A percentile compares a stretch with the other conserved stretches of the same genome.
These are phyloP conservation scores for Cherax destructor DNA, from an alignment of 1,140 invertebrate genomes.

Conservation along the genomic window DNA sequence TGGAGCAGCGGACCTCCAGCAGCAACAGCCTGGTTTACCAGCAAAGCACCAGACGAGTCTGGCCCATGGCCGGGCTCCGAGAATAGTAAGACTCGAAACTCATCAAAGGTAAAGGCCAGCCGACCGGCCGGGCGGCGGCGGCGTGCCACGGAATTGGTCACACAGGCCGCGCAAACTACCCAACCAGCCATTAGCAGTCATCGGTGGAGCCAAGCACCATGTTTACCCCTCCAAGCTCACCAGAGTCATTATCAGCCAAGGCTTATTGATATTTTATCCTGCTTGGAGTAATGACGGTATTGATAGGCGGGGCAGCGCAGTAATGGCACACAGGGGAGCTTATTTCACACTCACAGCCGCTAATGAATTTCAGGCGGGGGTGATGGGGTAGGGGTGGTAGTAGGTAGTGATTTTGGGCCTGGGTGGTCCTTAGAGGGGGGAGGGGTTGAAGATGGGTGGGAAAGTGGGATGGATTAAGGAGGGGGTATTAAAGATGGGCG, in stretches of 20 bases:
- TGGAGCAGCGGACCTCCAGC: too few relatives aligned
- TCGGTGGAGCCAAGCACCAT: conserved; percentile 17
- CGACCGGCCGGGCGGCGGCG: background rate
- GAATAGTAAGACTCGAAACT: too few relatives aligned
- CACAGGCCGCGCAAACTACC: conserved; percentile 31
- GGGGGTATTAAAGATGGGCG: too few relatives aligned
- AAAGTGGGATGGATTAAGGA: background rate
- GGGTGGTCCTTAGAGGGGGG: background rate
- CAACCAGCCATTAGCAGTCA: conserved; percentile 49
- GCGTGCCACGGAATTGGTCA: conserved; percentile 32
- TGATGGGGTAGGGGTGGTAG: background rate
- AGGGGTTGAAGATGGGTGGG: background rate
- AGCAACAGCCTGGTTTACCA: too few relatives aligned
- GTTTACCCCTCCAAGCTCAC: background rate
- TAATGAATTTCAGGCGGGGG: background rate
- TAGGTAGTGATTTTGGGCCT: background rate
- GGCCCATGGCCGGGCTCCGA: too few relatives aligned
- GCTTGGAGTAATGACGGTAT: background rate
- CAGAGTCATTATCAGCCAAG: background rate
- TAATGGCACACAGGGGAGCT: background rate
- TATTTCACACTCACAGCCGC: background rate
- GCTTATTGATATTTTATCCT: conserved; percentile 21
- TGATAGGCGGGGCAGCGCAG: conserved; percentile 15
- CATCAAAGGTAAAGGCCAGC: background rate
- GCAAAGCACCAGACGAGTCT: too few relatives aligned